These are phyloP conservation scores for Drosophila tani DNA, from an alignment of 1,140 invertebrate genomes.

Conservation along the genomic window DNA sequence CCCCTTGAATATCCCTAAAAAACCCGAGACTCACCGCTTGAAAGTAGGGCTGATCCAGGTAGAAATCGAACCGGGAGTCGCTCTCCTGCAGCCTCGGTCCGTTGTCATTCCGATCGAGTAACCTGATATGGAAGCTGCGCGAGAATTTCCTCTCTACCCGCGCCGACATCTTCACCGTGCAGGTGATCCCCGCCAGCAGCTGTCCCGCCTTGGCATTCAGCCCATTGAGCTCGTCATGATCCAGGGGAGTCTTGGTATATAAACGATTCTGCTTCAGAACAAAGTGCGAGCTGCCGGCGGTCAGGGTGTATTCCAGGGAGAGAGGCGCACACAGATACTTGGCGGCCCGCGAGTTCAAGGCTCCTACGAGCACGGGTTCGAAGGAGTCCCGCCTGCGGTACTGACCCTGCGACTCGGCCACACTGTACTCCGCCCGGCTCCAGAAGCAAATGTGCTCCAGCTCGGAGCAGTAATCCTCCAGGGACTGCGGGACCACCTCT, in stretches of 20 bases:
- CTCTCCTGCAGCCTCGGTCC: constrained; percentile 76
- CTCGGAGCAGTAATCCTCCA: constrained; percentile 65
- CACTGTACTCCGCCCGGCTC: constrained; percentile 66
- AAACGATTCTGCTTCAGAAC: constrained; percentile 66
- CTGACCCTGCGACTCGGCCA: constrained; percentile 55
- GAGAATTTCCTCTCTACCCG: constrained; percentile 54
- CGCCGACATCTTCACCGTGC: constrained; percentile 51
- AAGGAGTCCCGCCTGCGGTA: constrained; percentile 20
- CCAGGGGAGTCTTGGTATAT: constrained; percentile 63
- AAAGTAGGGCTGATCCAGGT: constrained; percentile 78
- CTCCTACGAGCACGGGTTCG: constrained; percentile 63
- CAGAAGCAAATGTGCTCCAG: constrained; percentile 82
- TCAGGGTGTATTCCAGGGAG: constrained; percentile 60
- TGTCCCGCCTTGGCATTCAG: constrained; percentile 46
- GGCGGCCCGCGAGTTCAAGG: constrained; percentile 66
- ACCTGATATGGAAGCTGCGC: constrained; percentile 61
- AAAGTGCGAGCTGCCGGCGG: constrained; percentile 61
- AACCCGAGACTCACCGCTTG: constrained; percentile 67
- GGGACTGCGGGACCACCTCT: constrained; percentile 55
- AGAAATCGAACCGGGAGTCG: constrained; percentile 63
- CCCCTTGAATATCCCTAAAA: background rate
- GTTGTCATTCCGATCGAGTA: constrained; percentile 83
- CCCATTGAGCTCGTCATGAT: constrained; percentile 74
- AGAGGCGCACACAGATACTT: constrained; percentile 68
- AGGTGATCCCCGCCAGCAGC: constrained; percentile 56